Evolutionary conservation across 2,797 vertebrate species (phyloP).

Genomic region (Bradypus variegatus): DNA sequence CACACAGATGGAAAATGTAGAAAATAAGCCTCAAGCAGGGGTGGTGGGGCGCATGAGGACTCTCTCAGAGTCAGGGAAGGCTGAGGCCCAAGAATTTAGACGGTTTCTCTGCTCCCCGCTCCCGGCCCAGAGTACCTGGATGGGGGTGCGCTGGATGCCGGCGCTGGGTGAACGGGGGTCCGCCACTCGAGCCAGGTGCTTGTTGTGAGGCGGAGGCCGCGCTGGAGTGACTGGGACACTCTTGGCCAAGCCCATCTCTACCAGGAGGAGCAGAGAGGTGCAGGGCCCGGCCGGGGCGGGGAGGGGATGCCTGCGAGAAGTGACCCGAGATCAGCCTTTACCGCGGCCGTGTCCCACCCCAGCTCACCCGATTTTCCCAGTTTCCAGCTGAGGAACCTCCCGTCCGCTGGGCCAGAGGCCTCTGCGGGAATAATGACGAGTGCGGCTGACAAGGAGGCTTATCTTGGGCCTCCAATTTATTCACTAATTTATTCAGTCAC

Average conservation of each 20-base stretch:
- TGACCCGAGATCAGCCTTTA: neutral
- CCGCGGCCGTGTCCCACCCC: neutral
- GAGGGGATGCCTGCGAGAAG: conserved; percentile 22
- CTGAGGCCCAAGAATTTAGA: neutral
- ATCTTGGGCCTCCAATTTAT: neutral
- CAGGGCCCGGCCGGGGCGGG: conserved; percentile 13
- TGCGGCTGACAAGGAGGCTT: neutral
- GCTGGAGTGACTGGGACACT: conserved; percentile 65
- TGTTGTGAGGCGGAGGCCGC: conserved; percentile 48
- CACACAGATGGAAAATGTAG: neutral
- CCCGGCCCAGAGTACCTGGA: conserved; percentile 69
- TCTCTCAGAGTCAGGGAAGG: neutral
- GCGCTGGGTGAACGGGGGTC: conserved; percentile 76
- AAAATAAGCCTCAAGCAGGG: neutral
- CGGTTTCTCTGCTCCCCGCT: neutral
- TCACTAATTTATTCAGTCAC: neutral
- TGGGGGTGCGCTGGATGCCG: conserved; percentile 76
- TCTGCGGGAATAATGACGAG: neutral
- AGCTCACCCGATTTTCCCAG: neutral
- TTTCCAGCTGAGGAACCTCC: neutral
- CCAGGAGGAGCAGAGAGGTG: neutral
- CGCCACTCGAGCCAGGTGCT: conserved; percentile 64
- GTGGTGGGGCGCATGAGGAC: no score
- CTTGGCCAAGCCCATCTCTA: conserved; percentile 71
- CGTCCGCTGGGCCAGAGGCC: rapidly evolving